Conservation (phyloP, 2,888 invertebrate species). For the Hemithea aestivaria region DNA sequence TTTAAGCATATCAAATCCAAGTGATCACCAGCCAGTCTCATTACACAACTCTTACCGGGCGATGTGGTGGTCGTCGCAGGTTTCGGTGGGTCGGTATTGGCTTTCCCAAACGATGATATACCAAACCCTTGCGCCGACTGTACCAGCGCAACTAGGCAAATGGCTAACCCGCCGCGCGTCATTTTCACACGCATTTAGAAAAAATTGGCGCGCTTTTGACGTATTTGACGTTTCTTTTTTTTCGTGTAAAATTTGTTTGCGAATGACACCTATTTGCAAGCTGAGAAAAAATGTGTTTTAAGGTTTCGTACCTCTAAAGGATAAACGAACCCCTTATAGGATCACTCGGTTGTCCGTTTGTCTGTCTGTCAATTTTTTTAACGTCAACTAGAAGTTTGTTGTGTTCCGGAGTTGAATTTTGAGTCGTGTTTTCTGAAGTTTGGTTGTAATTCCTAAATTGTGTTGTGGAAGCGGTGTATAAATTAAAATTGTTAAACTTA, state of each 20-base stretch:
- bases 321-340: too few species aligned
- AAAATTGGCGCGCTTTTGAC: too few species aligned
- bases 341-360: too few species aligned
- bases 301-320: too few species aligned
- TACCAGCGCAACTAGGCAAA: constrained; percentile 13
- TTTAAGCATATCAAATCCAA: too few species aligned
- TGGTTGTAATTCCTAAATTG: constrained; percentile 4
- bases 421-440: too few species aligned
- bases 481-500: constrained; percentile 1
- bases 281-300: too few species aligned
- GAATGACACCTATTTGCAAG: too few species aligned
- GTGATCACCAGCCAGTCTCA: constrained; percentile 22
- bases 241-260: not conserved
- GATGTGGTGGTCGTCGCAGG: constrained; percentile 56
- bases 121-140: constrained; percentile 51
- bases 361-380: too few species aligned
- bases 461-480: constrained; percentile 20
- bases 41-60: constrained; percentile 61
- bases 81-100: constrained; percentile 64
- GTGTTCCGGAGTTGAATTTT: too few species aligned
- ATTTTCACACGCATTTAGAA: constrained; percentile 21
- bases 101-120: constrained; percentile 67
- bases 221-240: constrained; percentile 4
- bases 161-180: constrained; percentile 4
- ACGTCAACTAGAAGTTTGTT: not conserved